These are phyloP conservation scores for Stictonetta naevosa DNA, from an alignment of 2,113 vertebrate species.

Conservation along the genomic window DNA sequence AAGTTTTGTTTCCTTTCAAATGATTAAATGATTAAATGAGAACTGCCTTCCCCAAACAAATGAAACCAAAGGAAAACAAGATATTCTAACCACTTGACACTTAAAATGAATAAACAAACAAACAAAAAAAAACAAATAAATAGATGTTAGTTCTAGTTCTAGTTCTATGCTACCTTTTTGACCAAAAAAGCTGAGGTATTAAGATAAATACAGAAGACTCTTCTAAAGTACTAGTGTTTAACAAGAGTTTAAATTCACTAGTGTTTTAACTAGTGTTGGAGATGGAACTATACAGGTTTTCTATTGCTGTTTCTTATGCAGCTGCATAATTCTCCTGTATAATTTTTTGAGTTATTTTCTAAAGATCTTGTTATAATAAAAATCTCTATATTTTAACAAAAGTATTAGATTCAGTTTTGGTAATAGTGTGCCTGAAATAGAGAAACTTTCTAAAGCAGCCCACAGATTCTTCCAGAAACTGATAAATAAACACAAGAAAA, in stretches of 20 bases:
- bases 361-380: background rate
- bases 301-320: background rate
- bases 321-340: background rate
- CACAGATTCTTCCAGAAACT: background rate
- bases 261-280: too few species aligned
- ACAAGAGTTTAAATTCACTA: too few species aligned
- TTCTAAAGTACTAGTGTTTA: too few species aligned
- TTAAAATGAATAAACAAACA: too few species aligned
- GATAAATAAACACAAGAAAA: background rate
- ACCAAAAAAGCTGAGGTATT: too few species aligned
- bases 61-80: too few species aligned
- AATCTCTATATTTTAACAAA: background rate
- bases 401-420: background rate
- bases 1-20: background rate
- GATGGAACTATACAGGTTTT: accelerated
- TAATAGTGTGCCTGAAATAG: background rate
- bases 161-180: too few species aligned
- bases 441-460: background rate
- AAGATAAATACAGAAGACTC: too few species aligned
- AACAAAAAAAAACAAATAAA: too few species aligned
- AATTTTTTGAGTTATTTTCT: background rate
- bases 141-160: too few species aligned
- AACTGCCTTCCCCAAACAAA: too few species aligned
- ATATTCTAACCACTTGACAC: too few species aligned
- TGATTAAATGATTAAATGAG: background rate